Base-by-base conservation (phyloP, 2,888 invertebrate genomes). In the Doris montereyensis region DNA sequence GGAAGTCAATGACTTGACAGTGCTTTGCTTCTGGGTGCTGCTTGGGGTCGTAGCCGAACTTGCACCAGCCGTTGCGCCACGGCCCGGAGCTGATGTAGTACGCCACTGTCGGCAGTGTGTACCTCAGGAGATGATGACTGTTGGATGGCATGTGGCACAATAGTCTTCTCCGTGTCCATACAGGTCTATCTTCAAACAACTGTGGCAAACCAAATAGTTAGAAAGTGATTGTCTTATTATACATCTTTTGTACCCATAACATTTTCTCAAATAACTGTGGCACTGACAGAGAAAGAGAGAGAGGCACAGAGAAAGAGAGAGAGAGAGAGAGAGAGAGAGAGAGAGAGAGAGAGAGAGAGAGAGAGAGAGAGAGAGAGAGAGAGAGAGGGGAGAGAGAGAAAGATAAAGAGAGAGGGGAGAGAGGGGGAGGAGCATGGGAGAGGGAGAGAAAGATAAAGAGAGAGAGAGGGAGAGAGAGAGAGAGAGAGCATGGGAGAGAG, bases 41-140 rank as follows among this genome's bases (percentile, higher is more conserved):
- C 32, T 96, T 93, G 0, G 99, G 98, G 92, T 99, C 97, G 89
- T 96, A 98, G 0, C 98, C 98, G 87, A 95, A 95, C 85, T 93
- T 94, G 0, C 97, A 95, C 96, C 98, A 99, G 89, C 96, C 94
- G 76, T 95, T 94, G 83, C 97, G 93, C 97, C 98, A 99, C 0
- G 91, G 99, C 0, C 99, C 99, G 82, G 94, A 95, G 76, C 94
- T 93, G 91, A 95, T 96, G 89, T 97, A 96, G 90, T 96, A 96
- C 0, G 97, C 96, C 2, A 96, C 92, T 32, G 95, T 94, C 0
- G 98, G 97, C 80, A 98, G 92, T 17, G 97, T 93, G 78, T 80
- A 82, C 57, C 89, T 81, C 58, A 89, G 81, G 17, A 85, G 84
- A 28, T 78, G 68, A n/a, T 34, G 34, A 3, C 67, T 58, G 8